These are phyloP conservation scores for Zosterops japonicus DNA, from an alignment of 2,113 vertebrate species.

Conservation along the genomic window DNA sequence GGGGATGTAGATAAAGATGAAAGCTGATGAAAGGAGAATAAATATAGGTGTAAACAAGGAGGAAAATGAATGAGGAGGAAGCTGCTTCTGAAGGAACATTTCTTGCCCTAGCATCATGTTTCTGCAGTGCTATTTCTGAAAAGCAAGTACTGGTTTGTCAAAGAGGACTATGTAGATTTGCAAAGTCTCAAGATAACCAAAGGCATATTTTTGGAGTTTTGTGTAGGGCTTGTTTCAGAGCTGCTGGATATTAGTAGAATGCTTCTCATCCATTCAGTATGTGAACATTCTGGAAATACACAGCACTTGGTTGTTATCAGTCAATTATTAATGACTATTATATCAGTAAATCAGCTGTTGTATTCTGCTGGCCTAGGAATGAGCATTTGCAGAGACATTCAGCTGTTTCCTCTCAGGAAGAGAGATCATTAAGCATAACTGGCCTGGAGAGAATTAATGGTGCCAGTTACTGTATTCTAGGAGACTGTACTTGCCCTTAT, in stretches of 20 bases:
- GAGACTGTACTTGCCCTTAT: background rate
- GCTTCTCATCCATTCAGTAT: background rate
- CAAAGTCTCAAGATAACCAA: background rate
- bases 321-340: background rate
- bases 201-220: background rate
- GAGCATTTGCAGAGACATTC: background rate
- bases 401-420: conserved; percentile 10
- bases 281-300: background rate
- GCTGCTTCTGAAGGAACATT: background rate
- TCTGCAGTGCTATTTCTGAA: background rate
- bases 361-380: background rate
- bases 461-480: background rate
- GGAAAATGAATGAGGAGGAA: background rate
- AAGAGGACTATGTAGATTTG: background rate
- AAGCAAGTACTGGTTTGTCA: background rate
- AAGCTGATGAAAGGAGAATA: background rate
- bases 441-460: background rate
- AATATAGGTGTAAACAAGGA: background rate
- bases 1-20: background rate
- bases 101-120: background rate
- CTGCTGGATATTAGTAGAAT: background rate
- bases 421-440: background rate
- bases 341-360: background rate
- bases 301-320: background rate
- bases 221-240: background rate